A percentile compares a stretch with the other conserved stretches of the same genome.
Evolutionary conservation across 1,140 invertebrate genomes (phyloP).

Genomic region (Drosophila rufa): DNA sequence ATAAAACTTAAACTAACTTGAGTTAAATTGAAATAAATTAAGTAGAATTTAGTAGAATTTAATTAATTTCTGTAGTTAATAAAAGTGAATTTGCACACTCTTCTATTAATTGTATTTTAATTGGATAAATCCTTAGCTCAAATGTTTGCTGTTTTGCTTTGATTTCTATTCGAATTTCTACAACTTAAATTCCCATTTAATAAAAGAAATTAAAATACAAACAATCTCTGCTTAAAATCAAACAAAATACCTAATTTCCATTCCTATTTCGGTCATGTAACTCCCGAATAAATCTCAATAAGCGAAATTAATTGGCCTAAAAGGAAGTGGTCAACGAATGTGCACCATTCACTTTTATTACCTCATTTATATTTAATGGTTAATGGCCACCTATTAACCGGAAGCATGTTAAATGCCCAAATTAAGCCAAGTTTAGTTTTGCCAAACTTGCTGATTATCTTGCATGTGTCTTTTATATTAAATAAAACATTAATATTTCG

Average conservation of each 20-base stretch:
- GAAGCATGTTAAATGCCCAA: conserved; percentile 14
- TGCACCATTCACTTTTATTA: conserved; percentile 17
- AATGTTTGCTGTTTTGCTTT: too few relatives aligned
- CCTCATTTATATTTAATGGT: conserved; percentile 23
- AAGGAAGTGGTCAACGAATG: conserved; percentile 19
- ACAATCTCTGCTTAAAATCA: not conserved
- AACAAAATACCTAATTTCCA: not conserved
- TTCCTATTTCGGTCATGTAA: conserved; percentile 11
- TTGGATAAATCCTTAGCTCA: too few relatives aligned
- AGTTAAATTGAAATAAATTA: too few relatives aligned
- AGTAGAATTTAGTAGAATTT: too few relatives aligned
- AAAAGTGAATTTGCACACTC: too few relatives aligned
- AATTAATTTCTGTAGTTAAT: too few relatives aligned
- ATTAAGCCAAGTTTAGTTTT: conserved; percentile 2
- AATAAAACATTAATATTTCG: not conserved
- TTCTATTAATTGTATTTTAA: too few relatives aligned
- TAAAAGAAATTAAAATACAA: not conserved
- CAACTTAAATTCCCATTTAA: not conserved
- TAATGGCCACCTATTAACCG: conserved; percentile 15
- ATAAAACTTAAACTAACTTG: too few relatives aligned
- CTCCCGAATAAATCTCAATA: conserved; percentile 14
- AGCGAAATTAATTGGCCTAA: conserved; percentile 17
- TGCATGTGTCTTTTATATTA: too few relatives aligned
- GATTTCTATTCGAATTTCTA: not conserved
- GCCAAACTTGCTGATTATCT: not conserved